Base-by-base conservation (phyloP, 1,140 invertebrate species). In the Calephelis virginiensis region DNA sequence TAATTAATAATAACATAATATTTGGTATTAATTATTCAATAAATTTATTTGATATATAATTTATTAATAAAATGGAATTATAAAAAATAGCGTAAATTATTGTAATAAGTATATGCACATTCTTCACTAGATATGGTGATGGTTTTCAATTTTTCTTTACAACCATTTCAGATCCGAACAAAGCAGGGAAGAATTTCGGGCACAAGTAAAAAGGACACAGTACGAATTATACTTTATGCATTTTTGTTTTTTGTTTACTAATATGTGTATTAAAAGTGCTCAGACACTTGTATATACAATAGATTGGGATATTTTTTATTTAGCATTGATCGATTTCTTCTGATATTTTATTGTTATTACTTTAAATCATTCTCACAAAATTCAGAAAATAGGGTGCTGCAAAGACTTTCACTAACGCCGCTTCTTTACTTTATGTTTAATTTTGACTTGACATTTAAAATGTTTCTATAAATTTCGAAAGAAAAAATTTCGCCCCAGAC, bases 191-290 rank as follows among this genome's bases (percentile, higher is more conserved):
- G 91, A 92, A 81, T 92, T 92, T 85, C 82, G 78, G 73, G 78
- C 81, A 28, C 91, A 92, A 86, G 91, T 92, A 64, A 91, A 91
- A 83, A 74, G 91, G 63, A 92, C 91, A 77, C 91, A 92, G 91
- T 92, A 92, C 79, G 89, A 75, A 68, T 66, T 47, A 70, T 66
- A 70, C 68, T 75, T 67, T 74, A 69, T 76, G 59, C 14, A 53
- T 53, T 59, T 75, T 74, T 68, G 69, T 74, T 66, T 65, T 37
- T 68, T 67, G 59, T 49, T 50, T 64, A 64, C 63, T 64, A 64
- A 64, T 56, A 65, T 68, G 61, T 63, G 48, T 28, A 59, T 59
- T 59, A 59, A 59, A 59, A 59, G 53, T 7, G 12, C 53, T 17
- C 53, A 59, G 12, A 59, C 53, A 8, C 53, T 59, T 59, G 53